Evolutionary conservation across 1,140 invertebrate genomes (phyloP), one percentile per base, ranked within the genome.

Genomic region (Periplaneta americana): DNA sequence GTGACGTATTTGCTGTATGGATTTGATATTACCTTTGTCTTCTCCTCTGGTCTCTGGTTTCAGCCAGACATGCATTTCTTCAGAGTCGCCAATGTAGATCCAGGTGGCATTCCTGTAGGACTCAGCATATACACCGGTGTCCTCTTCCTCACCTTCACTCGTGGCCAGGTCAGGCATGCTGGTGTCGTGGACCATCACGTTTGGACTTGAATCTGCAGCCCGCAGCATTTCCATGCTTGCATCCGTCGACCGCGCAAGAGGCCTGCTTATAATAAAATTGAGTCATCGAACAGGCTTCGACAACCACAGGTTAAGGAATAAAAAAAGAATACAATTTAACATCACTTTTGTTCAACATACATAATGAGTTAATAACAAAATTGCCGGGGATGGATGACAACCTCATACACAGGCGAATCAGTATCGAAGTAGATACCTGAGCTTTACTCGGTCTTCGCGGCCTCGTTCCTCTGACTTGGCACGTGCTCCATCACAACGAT

Each of bases 81-180:
- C 94, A 36, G 91, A 88, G 82, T 95, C 94, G 0, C 93, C 92
- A 74, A 96, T 93, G 83, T 94, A 94, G 31, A 95, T 93, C 92
- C 95, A 96, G 34, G 92, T 91, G 10, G 91, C 91, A 48, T 90
- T 91, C n/a, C 90, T 90, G 85, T 94, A 96, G 79, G 93, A 92
- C 48, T 94, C 94, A 76, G 92, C 89, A 84, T 95, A 95, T 57
- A 94, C 87, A n/a, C 79, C 79, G 18, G 48, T 22, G 37, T 81
- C 81, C 36, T 81, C 81, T 4, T 81, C 81, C 11, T 87, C 86
- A 17, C 76, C 81, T 5, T 87, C 86, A 28, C 86, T 86, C 35
- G 83, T 84, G 2, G 83, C 83, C 32, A 81, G 79, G 81, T 85
- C 85, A 36, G 83, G 81, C 15, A 84, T 36, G 66, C 81, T 84